Evolutionary conservation across 2,797 vertebrate genomes (phyloP).

Genomic region (Diplodus sargus): DNA sequence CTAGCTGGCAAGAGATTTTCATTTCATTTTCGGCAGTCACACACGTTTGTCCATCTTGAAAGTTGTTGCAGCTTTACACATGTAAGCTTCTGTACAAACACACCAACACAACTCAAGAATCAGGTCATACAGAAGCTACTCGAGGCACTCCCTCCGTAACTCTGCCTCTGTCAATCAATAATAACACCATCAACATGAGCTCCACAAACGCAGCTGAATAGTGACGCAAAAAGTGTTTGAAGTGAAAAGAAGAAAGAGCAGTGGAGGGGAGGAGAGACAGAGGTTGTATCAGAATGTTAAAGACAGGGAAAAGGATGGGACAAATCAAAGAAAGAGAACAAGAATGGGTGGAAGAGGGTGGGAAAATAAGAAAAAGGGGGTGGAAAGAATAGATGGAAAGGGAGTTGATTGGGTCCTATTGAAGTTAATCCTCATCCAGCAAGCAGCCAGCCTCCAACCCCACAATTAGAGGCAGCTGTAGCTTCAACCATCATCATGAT

Average conservation of each 20-base stretch:
- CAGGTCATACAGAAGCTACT: conserved; percentile 22
- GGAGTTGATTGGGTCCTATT: conserved; percentile 54
- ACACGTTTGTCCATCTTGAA: conserved; percentile 4
- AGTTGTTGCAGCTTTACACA: conserved; percentile 4
- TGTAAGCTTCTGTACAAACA: neutral
- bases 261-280: neutral
- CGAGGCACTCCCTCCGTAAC: neutral
- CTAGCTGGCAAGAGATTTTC: neutral
- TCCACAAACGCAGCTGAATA: conserved; percentile 2
- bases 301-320: neutral
- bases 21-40: neutral
- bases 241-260: neutral
- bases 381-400: conserved; percentile 23
- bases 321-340: conserved; percentile 13
- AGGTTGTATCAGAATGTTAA: conserved; percentile 9
- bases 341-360: neutral
- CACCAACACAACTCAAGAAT: conserved; percentile 16
- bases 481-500: conserved; percentile 65
- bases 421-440: conserved; percentile 56
- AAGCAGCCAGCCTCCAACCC: conserved; percentile 35
- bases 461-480: conserved; percentile 73
- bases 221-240: neutral
- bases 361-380: conserved; percentile 2
- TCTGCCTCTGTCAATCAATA: conserved; percentile 23
- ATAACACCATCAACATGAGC: conserved; percentile 5